A percentile compares a stretch with the other conserved stretches of the same genome.
phyloP scores from a whole-genome alignment of 2,888 invertebrate genomes.

The Eristalis intricaria region DNA sequence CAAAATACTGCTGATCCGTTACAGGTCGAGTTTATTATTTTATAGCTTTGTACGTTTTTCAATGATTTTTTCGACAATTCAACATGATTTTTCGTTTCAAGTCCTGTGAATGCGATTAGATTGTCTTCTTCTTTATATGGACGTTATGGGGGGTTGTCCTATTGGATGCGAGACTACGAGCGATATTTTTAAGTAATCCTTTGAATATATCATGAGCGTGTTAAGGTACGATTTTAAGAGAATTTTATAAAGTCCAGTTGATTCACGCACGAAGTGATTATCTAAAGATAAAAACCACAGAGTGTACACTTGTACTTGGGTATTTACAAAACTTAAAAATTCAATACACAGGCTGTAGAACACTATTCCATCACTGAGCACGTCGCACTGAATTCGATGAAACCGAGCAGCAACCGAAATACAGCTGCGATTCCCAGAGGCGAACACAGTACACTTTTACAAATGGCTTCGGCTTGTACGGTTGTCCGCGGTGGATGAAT shows the following conservation, averaged over 20 bases:
- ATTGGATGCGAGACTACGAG: not conserved
- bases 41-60: not conserved
- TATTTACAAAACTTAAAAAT: constrained; percentile 24
- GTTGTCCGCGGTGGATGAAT: not conserved
- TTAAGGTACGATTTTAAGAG: too few species aligned
- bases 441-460: not conserved
- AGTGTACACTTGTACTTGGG: not conserved
- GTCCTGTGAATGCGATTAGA: not conserved
- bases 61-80: not conserved
- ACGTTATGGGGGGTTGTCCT: not conserved
- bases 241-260: not conserved
- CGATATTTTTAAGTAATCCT: not conserved
- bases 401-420: not conserved
- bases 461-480: not conserved
- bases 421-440: not conserved
- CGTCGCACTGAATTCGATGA: constrained; percentile 40
- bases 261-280: constrained; percentile 19
- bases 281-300: constrained; percentile 12
- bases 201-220: not conserved
- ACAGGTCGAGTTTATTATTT: not conserved
- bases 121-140: not conserved
- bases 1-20: not conserved
- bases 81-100: not conserved
- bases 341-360: constrained; percentile 32
- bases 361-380: constrained; percentile 46